These are phyloP conservation scores for Pangasianodon hypophthalmus DNA, from an alignment of 2,113 vertebrate species.

Conservation along the genomic window DNA sequence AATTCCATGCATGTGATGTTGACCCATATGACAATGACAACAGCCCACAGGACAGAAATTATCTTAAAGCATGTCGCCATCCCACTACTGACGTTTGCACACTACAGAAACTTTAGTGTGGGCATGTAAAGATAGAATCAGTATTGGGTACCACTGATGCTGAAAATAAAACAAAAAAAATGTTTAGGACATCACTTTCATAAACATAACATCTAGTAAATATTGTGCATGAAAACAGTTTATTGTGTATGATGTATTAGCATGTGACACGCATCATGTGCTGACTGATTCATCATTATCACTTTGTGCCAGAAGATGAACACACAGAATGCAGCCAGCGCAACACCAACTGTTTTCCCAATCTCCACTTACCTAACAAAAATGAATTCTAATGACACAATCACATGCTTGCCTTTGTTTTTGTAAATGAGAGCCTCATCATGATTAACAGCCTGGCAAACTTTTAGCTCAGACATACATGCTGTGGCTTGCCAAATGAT, in stretches of 20 bases:
- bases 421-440: slow-evolving; percentile 40
- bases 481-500: slow-evolving; percentile 45
- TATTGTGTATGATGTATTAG: neutral
- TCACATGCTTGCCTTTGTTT: slow-evolving; percentile 44
- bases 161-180: neutral
- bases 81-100: no score
- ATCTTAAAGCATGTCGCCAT: neutral
- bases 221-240: neutral
- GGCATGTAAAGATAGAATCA: neutral
- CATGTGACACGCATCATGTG: neutral
- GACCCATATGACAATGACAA: neutral
- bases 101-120: neutral
- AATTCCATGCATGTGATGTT: neutral
- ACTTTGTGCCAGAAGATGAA: slow-evolving; percentile 4
- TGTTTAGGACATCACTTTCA: neutral
- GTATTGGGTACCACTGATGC: neutral
- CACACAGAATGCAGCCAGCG: slow-evolving; percentile 25
- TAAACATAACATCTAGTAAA: slow-evolving; percentile 11
- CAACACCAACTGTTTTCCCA: slow-evolving; percentile 43
- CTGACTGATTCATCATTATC: slow-evolving; percentile 21
- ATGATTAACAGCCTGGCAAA: slow-evolving; percentile 49
- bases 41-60: neutral
- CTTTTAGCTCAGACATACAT: slow-evolving; percentile 40
- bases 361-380: slow-evolving; percentile 46
- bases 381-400: slow-evolving; percentile 54